phyloP scores from a whole-genome alignment of 2,888 invertebrate species.

The Lasioglossum figueresi region DNA sequence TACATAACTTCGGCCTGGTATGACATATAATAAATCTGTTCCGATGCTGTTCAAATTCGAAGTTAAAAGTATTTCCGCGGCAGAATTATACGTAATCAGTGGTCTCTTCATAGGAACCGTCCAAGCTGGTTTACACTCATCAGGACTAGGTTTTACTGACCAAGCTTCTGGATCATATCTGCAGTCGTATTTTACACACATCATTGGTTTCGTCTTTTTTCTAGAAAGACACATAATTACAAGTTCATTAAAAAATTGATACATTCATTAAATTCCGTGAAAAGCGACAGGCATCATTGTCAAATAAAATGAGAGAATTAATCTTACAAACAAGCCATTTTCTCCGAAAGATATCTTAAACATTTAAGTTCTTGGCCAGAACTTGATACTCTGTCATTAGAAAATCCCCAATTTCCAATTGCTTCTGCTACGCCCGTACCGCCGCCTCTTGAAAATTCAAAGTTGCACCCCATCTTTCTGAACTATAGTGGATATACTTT shows the following conservation, averaged over 20 bases:
- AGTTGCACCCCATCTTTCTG: slow-evolving; percentile 64
- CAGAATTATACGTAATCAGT: slow-evolving; percentile 75
- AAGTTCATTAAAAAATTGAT: neutral
- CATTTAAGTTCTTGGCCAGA: slow-evolving; percentile 77
- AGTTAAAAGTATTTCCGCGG: slow-evolving; percentile 66
- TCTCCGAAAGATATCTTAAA: slow-evolving; percentile 75
- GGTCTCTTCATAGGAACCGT: slow-evolving; percentile 75
- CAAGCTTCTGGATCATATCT: slow-evolving; percentile 76
- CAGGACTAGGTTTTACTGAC: slow-evolving; percentile 75
- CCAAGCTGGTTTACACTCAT: slow-evolving; percentile 77
- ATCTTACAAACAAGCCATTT: slow-evolving; percentile 78
- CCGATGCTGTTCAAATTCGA: slow-evolving; percentile 66
- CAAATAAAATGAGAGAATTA: neutral
- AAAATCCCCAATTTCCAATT: slow-evolving; percentile 81
- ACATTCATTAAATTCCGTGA: neutral
- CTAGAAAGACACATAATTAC: slow-evolving; percentile 40
- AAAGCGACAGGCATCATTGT: neutral
- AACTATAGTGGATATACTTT: neutral
- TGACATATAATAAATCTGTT: slow-evolving; percentile 69
- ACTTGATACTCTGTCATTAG: slow-evolving; percentile 66
- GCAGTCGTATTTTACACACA: slow-evolving; percentile 73
- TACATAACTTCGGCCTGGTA: slow-evolving; percentile 73
- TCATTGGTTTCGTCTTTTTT: slow-evolving; percentile 47
- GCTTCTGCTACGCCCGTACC: slow-evolving; percentile 78
- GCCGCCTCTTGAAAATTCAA: slow-evolving; percentile 73